Base-by-base conservation (phyloP, 2,797 vertebrate species). In the Coilia nasus region DNA sequence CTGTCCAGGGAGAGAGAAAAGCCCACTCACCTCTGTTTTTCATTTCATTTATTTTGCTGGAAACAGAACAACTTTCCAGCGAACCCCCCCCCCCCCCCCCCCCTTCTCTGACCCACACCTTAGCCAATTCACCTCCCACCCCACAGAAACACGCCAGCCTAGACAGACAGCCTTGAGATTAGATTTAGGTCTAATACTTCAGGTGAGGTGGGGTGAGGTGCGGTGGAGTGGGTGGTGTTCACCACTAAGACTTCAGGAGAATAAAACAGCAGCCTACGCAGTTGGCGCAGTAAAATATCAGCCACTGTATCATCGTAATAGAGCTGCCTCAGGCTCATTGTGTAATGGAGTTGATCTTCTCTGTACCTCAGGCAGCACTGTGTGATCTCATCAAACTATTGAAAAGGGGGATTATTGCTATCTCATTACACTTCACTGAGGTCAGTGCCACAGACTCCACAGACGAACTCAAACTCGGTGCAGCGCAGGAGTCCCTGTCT, bases 161-260 rank as follows among this genome's bases (percentile, higher is more conserved):
- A n/a, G n/a, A 25, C 4, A 67, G 62, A 67, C 62, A 67, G 28
- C 64, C 64, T 71, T 71, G 64, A 71, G 64, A 71, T 71, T 71
- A 31, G 64, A 71, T 71, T 71, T 71, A 71, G 64, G 12, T 71
- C 31, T 71, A 71, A 71, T 71, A 71, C 64, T 71, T 71, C 64
- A 71, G 17, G 67, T 35, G 67, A 1, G 50, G 7, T 2, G 1
- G 50, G 7, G 50, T 9, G 50, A 1, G 50, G 7, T n/a, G n/a
- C 2, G 7, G 50, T 54, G 50, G 7, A 14, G 50, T 54, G 50
- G 7, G 50, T 14, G 71, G 71, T 21, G 35, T 78, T 44, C 35
- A 71, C 17, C 35, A 78, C 44, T 78, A 78, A 44, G 71, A 44
- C 35, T 78, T 71, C 41, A 78, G 35, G 1, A 78, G 71, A 78